Percentiles rank a stretch among this genome's conserved stretches.
Evolutionary conservation across 2,797 vertebrate species (phyloP).

Genomic region (Rhinatrema bivittatum): DNA sequence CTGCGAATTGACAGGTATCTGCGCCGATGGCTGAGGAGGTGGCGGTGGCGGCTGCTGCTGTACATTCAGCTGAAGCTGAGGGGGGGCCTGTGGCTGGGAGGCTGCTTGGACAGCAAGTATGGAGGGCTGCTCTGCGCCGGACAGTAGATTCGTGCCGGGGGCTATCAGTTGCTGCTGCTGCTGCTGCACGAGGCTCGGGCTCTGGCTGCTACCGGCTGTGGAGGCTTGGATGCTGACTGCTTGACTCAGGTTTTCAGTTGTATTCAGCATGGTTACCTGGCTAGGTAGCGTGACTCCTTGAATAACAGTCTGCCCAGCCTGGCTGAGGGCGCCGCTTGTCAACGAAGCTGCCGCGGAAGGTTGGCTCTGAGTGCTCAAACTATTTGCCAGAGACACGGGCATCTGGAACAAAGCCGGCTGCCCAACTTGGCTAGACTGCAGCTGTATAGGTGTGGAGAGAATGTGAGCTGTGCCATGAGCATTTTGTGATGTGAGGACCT

Average conservation of each 20-base stretch:
- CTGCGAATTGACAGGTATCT: conserved; percentile 38
- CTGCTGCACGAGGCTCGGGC: conserved; percentile 48
- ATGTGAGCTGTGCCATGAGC: conserved; percentile 82
- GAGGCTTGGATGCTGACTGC: conserved; percentile 71
- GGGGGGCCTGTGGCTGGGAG: conserved; percentile 32
- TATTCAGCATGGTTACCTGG: conserved; percentile 65
- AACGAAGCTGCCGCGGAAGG: conserved; percentile 51
- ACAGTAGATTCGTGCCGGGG: conserved; percentile 48
- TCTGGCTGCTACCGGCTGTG: conserved; percentile 37
- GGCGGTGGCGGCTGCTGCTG: conserved; percentile 44
- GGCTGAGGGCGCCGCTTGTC: conserved; percentile 24
- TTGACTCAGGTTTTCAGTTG: conserved; percentile 64
- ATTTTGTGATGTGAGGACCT: conserved; percentile 77
- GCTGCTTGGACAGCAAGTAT: conserved; percentile 62
- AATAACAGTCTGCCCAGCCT: conserved; percentile 65
- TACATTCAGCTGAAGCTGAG: conserved; percentile 52
- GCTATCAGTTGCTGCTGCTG: conserved; percentile 43
- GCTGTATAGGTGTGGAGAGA: conserved; percentile 79
- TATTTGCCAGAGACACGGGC: conserved; percentile 77
- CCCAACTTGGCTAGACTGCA: conserved; percentile 81
- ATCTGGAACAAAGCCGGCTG: conserved; percentile 86
- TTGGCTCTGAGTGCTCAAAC: conserved; percentile 70
- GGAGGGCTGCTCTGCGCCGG: conserved; percentile 40
- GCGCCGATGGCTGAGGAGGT: conserved; percentile 45
- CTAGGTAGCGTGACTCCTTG: conserved; percentile 80